Conservation (phyloP, 2,888 invertebrate species). For the Furcula furcula region DNA sequence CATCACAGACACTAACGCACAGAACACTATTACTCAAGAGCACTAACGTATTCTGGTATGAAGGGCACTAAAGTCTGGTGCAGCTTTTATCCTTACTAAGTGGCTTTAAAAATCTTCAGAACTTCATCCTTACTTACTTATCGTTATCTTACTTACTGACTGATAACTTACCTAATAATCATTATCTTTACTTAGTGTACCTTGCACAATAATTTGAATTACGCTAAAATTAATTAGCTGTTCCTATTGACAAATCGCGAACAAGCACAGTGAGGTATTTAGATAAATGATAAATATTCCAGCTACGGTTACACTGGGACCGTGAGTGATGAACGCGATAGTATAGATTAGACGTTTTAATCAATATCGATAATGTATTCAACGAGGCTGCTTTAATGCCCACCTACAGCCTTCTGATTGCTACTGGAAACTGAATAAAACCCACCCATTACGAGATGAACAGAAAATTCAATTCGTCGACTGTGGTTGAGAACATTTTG, state of each 20-base stretch:
- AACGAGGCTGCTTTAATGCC: constrained; percentile 32
- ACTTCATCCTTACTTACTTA: too few species aligned
- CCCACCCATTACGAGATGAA: constrained; percentile 50
- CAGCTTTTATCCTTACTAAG: too few species aligned
- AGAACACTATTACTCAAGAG: too few species aligned
- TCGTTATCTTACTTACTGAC: too few species aligned
- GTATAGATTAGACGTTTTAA: constrained; percentile 34
- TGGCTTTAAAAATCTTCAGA: too few species aligned
- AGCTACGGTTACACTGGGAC: constrained; percentile 23
- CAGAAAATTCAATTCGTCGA: constrained; percentile 47
- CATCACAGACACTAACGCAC: too few species aligned
- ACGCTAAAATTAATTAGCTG: constrained; percentile 14
- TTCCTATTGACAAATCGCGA: constrained; percentile 20
- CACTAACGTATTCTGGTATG: too few species aligned
- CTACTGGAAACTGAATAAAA: constrained; percentile 35
- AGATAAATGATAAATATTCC: constrained; percentile 28
- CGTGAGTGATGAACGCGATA: constrained; percentile 39
- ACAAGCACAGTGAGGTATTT: constrained; percentile 24
- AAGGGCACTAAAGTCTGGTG: too few species aligned
- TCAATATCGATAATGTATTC: constrained; percentile 33
- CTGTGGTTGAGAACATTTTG: constrained; percentile 51
- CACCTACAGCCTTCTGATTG: constrained; percentile 27
- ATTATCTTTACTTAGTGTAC: too few species aligned
- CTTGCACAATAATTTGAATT: too few species aligned
- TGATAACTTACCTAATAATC: too few species aligned